phyloP scores from a whole-genome alignment of 2,888 invertebrate genomes.

The Nymphalis urticae region DNA sequence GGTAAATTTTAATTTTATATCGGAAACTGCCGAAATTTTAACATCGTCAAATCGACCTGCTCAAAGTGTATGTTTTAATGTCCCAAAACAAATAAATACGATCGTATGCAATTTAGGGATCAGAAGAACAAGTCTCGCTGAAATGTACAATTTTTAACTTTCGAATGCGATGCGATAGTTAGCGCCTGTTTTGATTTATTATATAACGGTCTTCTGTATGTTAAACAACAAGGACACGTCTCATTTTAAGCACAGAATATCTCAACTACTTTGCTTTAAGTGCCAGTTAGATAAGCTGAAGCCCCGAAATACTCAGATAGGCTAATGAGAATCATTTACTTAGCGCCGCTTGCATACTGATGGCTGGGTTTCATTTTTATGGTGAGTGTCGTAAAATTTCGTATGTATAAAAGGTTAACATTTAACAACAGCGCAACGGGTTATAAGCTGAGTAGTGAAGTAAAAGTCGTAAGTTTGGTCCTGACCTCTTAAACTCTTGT shows the following conservation, averaged over 20 bases:
- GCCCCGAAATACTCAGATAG: constrained; percentile 66
- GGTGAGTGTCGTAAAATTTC: constrained; percentile 1
- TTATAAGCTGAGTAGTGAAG: too few relatives aligned
- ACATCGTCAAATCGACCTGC: too few relatives aligned
- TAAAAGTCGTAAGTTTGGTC: too few relatives aligned
- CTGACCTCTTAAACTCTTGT: too few relatives aligned
- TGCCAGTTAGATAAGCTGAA: constrained; percentile 62
- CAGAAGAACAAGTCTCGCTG: too few relatives aligned
- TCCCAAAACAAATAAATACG: too few relatives aligned
- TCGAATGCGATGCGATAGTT: too few relatives aligned
- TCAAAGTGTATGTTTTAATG: too few relatives aligned
- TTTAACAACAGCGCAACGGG: neutral
- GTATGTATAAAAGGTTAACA: neutral
- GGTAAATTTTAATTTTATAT: too few relatives aligned
- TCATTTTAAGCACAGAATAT: constrained; percentile 28
- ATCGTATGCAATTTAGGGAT: too few relatives aligned
- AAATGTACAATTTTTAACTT: too few relatives aligned
- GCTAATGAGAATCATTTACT: constrained; percentile 67
- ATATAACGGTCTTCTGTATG: constrained; percentile 5
- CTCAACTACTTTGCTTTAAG: constrained; percentile 52
- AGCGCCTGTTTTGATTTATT: neutral
- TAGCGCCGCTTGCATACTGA: constrained; percentile 33
- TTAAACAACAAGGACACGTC: constrained; percentile 32
- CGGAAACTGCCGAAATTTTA: too few relatives aligned
- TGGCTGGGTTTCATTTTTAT: constrained; percentile 20